Evolutionary conservation across 2,797 vertebrate genomes (phyloP).

Genomic region (Sorex maritimensis): DNA sequence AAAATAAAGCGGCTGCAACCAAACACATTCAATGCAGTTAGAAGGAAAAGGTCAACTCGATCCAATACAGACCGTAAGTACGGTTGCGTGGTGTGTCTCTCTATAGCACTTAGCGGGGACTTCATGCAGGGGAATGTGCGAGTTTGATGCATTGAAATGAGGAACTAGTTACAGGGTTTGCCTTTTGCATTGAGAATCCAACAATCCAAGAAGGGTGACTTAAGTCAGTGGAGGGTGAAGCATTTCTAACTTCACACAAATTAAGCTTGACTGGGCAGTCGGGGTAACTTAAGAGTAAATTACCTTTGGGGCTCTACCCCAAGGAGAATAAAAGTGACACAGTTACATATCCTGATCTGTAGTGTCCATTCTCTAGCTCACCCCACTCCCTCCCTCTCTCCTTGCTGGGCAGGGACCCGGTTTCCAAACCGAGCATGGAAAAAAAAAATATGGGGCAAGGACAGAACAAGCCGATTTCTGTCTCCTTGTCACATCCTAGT

Average conservation of each 20-base stretch:
- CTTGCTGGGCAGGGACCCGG: conserved; percentile 69
- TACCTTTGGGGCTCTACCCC: conserved; percentile 85
- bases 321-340: conserved; percentile 85
- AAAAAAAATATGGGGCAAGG: conserved; percentile 72
- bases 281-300: conserved; percentile 85
- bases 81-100: conserved; percentile 92
- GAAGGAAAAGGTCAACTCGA: conserved; percentile 94
- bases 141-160: conserved; percentile 88
- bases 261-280: conserved; percentile 88
- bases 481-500: conserved; percentile 81
- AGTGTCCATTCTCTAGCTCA: conserved; percentile 68
- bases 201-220: conserved; percentile 84
- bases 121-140: conserved; percentile 88
- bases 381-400: conserved; percentile 16
- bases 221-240: conserved; percentile 86
- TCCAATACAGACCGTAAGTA: conserved; percentile 93
- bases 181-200: conserved; percentile 81
- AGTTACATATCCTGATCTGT: conserved; percentile 77
- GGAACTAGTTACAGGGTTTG: conserved; percentile 84
- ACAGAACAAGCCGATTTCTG: conserved; percentile 65
- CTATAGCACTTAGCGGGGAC: conserved; percentile 91
- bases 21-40: conserved; percentile 93
- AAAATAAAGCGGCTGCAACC: conserved; percentile 92
- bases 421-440: conserved; percentile 69
- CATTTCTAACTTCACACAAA: conserved; percentile 88